These are phyloP conservation scores for Punctoribates punctum DNA, from an alignment of 2,888 invertebrate species.

Conservation along the genomic window DNA sequence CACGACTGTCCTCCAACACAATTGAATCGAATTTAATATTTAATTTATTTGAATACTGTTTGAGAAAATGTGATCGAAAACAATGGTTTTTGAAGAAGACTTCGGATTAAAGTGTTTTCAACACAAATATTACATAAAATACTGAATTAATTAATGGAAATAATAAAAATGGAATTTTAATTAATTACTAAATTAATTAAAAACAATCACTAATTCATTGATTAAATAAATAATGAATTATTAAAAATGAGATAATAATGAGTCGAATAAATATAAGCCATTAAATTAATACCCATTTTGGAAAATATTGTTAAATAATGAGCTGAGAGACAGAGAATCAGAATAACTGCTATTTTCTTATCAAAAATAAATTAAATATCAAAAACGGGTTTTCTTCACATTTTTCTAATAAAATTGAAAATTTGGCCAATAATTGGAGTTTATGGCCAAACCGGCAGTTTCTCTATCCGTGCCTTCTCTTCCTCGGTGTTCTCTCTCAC, in stretches of 20 bases:
- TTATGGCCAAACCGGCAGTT: conserved; percentile 58
- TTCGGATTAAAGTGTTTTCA: not conserved
- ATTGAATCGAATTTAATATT: too few species aligned
- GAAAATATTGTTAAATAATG: not conserved
- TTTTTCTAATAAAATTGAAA: not conserved
- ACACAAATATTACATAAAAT: not conserved
- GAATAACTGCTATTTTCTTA: not conserved
- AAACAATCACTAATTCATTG: not conserved
- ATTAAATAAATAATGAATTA: not conserved
- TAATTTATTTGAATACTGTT: too few species aligned
- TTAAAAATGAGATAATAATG: not conserved
- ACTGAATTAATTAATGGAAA: not conserved
- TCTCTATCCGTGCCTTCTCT: conserved; percentile 62
- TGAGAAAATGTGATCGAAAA: too few species aligned
- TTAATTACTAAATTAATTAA: not conserved
- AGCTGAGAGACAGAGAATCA: not conserved
- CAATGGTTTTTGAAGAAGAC: too few species aligned
- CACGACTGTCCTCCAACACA: too few species aligned
- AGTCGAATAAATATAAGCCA: not conserved
- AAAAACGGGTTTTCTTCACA: not conserved
- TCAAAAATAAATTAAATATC: conserved; percentile 21
- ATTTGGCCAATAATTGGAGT: not conserved
- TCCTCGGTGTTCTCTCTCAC: conserved; percentile 64
- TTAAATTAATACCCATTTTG: not conserved
- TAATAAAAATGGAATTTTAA: not conserved